These are phyloP conservation scores for Amniataba percoides DNA, from an alignment of 2,797 vertebrate species.

Conservation along the genomic window DNA sequence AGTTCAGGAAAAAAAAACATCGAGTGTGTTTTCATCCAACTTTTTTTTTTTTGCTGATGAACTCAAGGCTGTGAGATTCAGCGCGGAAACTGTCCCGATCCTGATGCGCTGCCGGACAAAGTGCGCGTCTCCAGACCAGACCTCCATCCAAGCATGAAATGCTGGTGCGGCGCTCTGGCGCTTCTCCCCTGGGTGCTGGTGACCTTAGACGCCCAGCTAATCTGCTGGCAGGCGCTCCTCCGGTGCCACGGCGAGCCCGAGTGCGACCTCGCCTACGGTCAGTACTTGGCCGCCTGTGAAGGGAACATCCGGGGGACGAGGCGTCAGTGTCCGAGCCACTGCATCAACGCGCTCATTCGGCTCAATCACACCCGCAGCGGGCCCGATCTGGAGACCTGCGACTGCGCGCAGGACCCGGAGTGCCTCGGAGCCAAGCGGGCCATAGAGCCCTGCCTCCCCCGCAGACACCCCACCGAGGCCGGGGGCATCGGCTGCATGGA, in stretches of 20 bases:
- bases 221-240: slow-evolving; percentile 88
- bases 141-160: slow-evolving; percentile 80
- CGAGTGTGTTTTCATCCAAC: neutral
- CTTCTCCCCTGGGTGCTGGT: slow-evolving; percentile 77
- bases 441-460: slow-evolving; percentile 86
- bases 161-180: slow-evolving; percentile 72
- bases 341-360: slow-evolving; percentile 84
- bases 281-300: slow-evolving; percentile 85
- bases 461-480: slow-evolving; percentile 76
- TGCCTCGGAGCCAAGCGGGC: slow-evolving; percentile 82
- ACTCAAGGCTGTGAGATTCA: neutral
- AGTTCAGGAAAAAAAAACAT: neutral
- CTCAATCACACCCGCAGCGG: slow-evolving; percentile 86
- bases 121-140: slow-evolving; percentile 59
- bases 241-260: slow-evolving; percentile 85
- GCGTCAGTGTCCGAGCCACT: slow-evolving; percentile 87
- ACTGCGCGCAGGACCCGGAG: slow-evolving; percentile 81
- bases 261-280: slow-evolving; percentile 85
- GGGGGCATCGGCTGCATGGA: slow-evolving; percentile 87
- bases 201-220: slow-evolving; percentile 79
- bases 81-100: slow-evolving; percentile 3
- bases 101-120: slow-evolving; percentile 71
- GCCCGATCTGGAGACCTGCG: slow-evolving; percentile 85
- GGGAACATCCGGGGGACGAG: slow-evolving; percentile 78
- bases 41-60: neutral